Evolutionary conservation across 2,113 vertebrate genomes (phyloP), one percentile per base, ranked within the genome.

Genomic region (Triplophysa rosa): DNA sequence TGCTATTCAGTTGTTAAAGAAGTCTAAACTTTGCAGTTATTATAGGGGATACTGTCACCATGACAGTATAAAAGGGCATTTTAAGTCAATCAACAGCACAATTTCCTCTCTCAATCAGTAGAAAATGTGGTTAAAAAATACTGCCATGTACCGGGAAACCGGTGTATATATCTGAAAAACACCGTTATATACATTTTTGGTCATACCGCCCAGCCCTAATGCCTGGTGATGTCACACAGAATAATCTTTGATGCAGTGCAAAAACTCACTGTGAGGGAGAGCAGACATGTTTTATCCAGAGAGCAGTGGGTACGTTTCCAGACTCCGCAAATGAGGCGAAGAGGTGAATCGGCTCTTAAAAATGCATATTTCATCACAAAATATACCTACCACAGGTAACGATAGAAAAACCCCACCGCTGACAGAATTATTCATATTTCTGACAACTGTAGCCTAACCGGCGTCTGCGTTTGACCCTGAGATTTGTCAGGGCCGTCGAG

Each of bases 361-460:
- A 45, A 56, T 83, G 58, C 24, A 63, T 62, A 54, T 80, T 77
- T 80, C 14, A 80, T 72, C 8, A 23, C 29, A 63, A 23, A 16
- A n/a, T 24, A 33, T 33, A 49, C 24, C 68, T 37, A 72, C 17
- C 62, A 7, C 23, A 52, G 4, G 52, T 77, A 68, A 83, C 81
- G 82, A 54, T 37, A 64, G 66, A 73, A 72, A 10, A 75, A n/a
- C 8, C 11, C 26, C 78, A 64, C 24, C 26, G 26, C 54, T 24
- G 14, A 77, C 74, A 71, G 54, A 56, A 80, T 82, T 69, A 85
- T 82, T 83, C 42, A 74, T 64, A 52, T 29, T 59, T 14, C 26
- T 67, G 14, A 65, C 26, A 58, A 29, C 29, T 66, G 49, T 9
- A 26, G 47, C 29, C 68, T 26, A 40, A 24, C 52, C 62, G 14